Evolutionary conservation across 1,140 invertebrate genomes (phyloP), one percentile per base, ranked within the genome.

Genomic region (Drosophila kohkoa): DNA sequence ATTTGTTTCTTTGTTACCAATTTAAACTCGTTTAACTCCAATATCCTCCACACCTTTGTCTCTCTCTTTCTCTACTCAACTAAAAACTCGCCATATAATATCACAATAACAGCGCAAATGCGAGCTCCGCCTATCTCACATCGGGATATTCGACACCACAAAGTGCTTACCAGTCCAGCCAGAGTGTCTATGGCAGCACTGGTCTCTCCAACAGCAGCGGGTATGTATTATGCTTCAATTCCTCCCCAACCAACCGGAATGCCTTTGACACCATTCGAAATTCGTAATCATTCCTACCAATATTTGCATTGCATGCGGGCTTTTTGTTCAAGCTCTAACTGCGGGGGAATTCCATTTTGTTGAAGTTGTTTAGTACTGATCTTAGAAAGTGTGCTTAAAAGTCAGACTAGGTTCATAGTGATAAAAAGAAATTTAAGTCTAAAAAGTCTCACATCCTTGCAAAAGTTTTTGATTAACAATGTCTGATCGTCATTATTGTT

Each of bases 101-200:
- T 49, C 45, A 46, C 55, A 71, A 65, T 79, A 87, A 88, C 74
- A 91, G 92, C 73, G 91, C 89, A 66, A 92, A 92, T 87, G 75
- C 92, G 65, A 92, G 83, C 85, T 81, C 88, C 63, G 91, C 92
- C 70, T 92, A 92, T 85, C 90, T 92, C 58, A 85, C 92, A 71
- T 90, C 91, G 51, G 90, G 85, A 49, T 92, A 91, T 69, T 90
- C 81, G 73, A 82, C 92, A 65, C 90, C 91, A 77, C 92, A 92
- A 87, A 92, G 82, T 90, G 92, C 92, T 77, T 92, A 92, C 78
- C 92, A 92, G 81, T 92, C 86, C 68, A 93, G 82, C 80, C 92
- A 93, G 78, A 93, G 91, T 79, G 92, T 93, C 52, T 93, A 93
- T 89, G 92, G 92, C 75, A 92, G 74, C 59, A 81, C 92, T 81